Base-by-base conservation (phyloP, 2,797 vertebrate genomes). In the Saxicola maurus region DNA sequence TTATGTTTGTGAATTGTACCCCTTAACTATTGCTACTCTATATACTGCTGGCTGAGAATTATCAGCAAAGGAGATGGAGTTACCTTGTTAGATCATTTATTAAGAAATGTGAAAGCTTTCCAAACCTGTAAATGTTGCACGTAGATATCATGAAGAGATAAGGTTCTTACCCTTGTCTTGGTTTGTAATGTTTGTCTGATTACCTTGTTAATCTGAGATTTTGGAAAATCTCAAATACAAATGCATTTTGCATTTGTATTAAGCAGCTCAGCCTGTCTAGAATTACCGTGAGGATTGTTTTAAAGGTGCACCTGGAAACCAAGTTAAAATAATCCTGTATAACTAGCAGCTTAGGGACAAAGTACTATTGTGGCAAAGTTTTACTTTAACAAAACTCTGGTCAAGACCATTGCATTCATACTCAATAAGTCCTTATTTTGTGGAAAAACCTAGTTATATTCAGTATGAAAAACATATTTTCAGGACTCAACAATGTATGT, bases 161-260 rank as follows among this genome's bases (percentile, higher is more conserved):
- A 82, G 56, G 3, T 45, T 28, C 45, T 88, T 87, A 33, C 64
- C 15, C 25, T 77, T 91, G 65, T 53, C 62, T 91, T 87, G 14
- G 23, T 66, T 87, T 84, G 45, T 68, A 68, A 65, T 35, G 25
- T 77, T 92, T 82, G 30, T 49, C n/a, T 45, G 64, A 67, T 86
- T 86, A 67, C 67, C 13, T 91, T 84, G 20, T 71, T 93, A 93
- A 90, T 71, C 20, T 45, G 60, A 80, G 42, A 13, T 81, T 93
- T 89, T 86, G 59, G 74, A 92, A 66, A 28, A 49, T 28, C 64
- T 59, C 42, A 85, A 86, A 75, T 56, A 62, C 38, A 73, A 93
- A 82, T 45, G 43, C 23, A 33, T 51, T 55, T 27, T 75, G n/a
- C 13, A 9, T 93, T 81, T 49, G 23, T 52, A 33, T 56, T 85